Conservation (phyloP, 2,888 invertebrate genomes). For the Sarcophaga carnaria region DNA sequence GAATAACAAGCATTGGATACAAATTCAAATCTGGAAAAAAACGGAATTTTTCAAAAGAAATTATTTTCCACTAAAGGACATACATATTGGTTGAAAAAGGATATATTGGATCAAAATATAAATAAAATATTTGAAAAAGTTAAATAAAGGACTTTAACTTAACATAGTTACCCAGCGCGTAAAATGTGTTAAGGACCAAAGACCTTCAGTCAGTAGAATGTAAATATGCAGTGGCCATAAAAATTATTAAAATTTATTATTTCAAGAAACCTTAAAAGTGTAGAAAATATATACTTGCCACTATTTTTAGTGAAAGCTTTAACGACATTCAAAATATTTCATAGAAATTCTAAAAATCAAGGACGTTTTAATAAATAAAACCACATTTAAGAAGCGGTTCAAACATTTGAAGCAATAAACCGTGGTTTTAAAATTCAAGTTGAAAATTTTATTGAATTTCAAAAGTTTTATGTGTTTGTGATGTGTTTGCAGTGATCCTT, state of each 20-base stretch:
- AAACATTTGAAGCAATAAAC: no score
- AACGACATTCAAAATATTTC: no score
- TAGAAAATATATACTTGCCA: background rate
- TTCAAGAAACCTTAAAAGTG: constrained; percentile 53
- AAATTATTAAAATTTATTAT: background rate
- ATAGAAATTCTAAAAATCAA: no score
- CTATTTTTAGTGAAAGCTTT: background rate
- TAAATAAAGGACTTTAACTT: constrained; percentile 37
- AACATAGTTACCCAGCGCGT: background rate
- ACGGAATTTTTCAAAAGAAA: constrained; percentile 11
- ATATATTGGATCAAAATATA: constrained; percentile 6
- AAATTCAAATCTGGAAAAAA: constrained; percentile 12
- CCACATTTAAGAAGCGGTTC: no score
- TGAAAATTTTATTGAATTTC: no score
- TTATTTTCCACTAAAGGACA: constrained; percentile 28
- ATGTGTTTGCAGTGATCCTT: no score
- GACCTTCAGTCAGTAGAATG: constrained; percentile 11
- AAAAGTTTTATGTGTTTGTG: no score
- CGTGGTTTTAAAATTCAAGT: no score
- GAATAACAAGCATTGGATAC: constrained; percentile 75
- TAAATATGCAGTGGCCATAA: constrained; percentile 27
- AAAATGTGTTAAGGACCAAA: background rate
- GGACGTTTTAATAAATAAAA: no score
- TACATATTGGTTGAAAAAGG: constrained; percentile 20
- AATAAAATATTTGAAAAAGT: background rate